Base-by-base conservation (phyloP, 2,888 invertebrate genomes). In the Poecilus cupreus region DNA sequence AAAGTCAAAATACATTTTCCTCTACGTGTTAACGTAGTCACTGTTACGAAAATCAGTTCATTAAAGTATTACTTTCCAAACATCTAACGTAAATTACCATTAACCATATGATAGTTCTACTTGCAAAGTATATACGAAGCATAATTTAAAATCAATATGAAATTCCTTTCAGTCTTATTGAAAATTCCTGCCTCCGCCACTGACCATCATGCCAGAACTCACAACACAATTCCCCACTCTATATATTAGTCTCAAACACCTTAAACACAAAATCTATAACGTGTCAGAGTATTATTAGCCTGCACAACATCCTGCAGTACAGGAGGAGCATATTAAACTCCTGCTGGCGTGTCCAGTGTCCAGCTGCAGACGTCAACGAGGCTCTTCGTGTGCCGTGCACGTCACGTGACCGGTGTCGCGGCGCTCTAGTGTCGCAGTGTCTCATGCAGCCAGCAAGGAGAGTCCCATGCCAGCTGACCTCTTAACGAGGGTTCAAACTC, bases 401-500 rank as follows among this genome's bases (percentile, higher is more conserved):
- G 54, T 54, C 54, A 54, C 54, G 54, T 60, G 60, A 24, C 26
- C 24, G 32, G 32, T 32, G 32, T 32, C n/a, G n/a, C 8, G 18
- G 54, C 54, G 8, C 4, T 54, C 18, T n/a, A n/a, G 13, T 18
- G 49, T 43, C 49, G 54, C 22, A 20, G 16, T 64, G 37, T 37
- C 64, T 64, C 64, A 6, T 64, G 26, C 64, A 26, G 64, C 37
- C 13, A 18, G 18, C 11, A 11, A 16, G 11, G 22, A 54, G 13
- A 6, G 46, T 43, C 72, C 72, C 72, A 18, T 22, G 68, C 64
- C 79, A 57, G 51, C 46, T 79, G 79, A 79, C 79, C 70, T 70
- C 79, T 79, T 79, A 79, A 79, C 79, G 79, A 79, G 79, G 79
- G 79, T 79, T 79, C 79, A 79, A 79, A 79, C 68, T 79, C 79